phyloP scores from a whole-genome alignment of 2,797 vertebrate species.

The Falco novaeseelandiae region DNA sequence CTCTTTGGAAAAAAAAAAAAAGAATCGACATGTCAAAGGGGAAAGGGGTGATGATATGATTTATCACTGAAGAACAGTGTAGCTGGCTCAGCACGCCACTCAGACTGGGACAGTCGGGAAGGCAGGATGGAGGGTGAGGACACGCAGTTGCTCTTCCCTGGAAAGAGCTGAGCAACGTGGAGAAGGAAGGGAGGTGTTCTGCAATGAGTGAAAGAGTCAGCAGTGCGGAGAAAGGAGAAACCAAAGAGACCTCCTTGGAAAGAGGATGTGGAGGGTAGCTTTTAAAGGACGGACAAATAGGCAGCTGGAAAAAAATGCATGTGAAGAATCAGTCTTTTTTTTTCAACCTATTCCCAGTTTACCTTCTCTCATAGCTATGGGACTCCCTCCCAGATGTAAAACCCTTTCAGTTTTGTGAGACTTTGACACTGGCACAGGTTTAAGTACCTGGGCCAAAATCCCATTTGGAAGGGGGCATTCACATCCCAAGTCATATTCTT shows the following conservation, averaged over 20 bases:
- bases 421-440: background rate
- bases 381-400: background rate
- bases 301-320: background rate
- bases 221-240: slow-evolving; percentile 1
- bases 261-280: background rate
- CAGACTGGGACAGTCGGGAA: background rate
- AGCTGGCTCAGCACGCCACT: background rate
- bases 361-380: background rate
- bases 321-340: background rate
- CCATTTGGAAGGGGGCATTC: background rate
- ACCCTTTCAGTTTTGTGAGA: background rate
- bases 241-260: slow-evolving; percentile 1
- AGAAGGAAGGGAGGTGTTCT: background rate
- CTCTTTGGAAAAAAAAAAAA: background rate
- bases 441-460: background rate
- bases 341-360: background rate
- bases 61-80: background rate
- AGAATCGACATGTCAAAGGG: background rate
- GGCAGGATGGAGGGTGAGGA: background rate
- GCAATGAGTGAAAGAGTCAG: background rate
- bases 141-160: background rate
- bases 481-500: background rate
- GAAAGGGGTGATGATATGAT: background rate
- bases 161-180: background rate
- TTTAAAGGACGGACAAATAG: slow-evolving; percentile 30